A percentile compares a stretch with the other conserved stretches of the same genome.
Evolutionary conservation across 2,113 vertebrate genomes (phyloP).

Genomic region (Nothoprocta perdicaria): DNA sequence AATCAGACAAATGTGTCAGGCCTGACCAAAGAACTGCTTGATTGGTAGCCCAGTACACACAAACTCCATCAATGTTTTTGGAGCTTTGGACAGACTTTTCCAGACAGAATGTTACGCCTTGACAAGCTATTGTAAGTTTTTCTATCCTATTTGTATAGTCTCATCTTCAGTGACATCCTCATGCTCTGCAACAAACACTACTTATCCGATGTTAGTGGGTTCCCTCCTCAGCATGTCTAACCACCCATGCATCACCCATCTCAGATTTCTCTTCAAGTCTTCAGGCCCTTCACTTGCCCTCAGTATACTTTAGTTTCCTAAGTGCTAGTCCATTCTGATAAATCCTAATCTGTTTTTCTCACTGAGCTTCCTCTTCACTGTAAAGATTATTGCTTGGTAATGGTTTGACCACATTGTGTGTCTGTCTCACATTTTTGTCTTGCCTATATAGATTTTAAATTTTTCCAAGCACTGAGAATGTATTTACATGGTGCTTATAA

Average conservation of each 20-base stretch:
- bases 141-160: background rate
- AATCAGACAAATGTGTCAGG: background rate
- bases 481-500: background rate
- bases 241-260: background rate
- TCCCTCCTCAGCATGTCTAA: background rate
- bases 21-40: background rate
- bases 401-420: background rate
- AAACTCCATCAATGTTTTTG: background rate
- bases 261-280: background rate
- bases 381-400: background rate
- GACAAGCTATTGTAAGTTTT: background rate
- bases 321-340: background rate
- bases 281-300: background rate
- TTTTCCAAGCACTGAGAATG: background rate
- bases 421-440: background rate
- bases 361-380: background rate
- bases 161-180: background rate
- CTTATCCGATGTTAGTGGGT: background rate
- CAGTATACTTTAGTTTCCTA: background rate
- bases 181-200: fast-evolving
- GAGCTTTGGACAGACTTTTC: background rate
- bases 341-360: background rate
- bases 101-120: background rate
- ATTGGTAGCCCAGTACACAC: fast-evolving
- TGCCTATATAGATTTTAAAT: background rate